Percentiles rank a stretch among this genome's conserved stretches.
These are phyloP conservation scores for Aleiodes testaceus DNA, from an alignment of 2,888 invertebrate genomes.

Conservation along the genomic window DNA sequence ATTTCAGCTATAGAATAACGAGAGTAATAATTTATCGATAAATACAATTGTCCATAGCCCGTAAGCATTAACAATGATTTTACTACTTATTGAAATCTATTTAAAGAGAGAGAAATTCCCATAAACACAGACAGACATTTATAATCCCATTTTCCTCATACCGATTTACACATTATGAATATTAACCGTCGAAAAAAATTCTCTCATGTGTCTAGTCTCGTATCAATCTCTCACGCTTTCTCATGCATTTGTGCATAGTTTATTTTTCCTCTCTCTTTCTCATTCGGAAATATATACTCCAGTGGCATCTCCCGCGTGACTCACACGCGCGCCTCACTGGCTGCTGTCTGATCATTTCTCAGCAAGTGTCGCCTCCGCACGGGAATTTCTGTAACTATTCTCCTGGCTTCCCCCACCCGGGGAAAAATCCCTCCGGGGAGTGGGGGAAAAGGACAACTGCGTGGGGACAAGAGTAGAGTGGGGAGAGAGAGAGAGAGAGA, in stretches of 20 bases:
- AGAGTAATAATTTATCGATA: not conserved
- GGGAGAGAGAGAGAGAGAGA: slow-evolving; percentile 44
- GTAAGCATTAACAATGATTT: not conserved
- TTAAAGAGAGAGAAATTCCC: slow-evolving; percentile 15
- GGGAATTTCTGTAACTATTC: slow-evolving; percentile 69
- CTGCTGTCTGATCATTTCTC: slow-evolving; percentile 56
- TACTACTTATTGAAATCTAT: not conserved
- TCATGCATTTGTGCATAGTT: slow-evolving; percentile 2
- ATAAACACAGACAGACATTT: not conserved
- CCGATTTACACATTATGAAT: slow-evolving; percentile 4
- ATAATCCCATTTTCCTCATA: slow-evolving; percentile 21
- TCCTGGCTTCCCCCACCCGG: slow-evolving; percentile 47
- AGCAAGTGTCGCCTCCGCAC: slow-evolving; percentile 69
- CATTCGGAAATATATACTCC: slow-evolving; percentile 35
- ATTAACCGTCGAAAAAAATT: too few species aligned
- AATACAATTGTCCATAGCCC: not conserved
- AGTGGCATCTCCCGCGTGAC: slow-evolving; percentile 59
- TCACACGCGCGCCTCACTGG: slow-evolving; percentile 57
- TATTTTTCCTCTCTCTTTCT: slow-evolving; percentile 39
- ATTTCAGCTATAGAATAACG: too few species aligned
- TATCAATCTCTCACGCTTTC: slow-evolving; percentile 11
- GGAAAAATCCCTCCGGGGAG: not conserved
- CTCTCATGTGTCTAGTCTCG: too few species aligned
- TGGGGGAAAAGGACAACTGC: slow-evolving; percentile 34
- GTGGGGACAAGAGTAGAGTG: slow-evolving; percentile 46